Evolutionary conservation across 2,888 invertebrate species (phyloP).

Genomic region (Drosophila conformis): DNA sequence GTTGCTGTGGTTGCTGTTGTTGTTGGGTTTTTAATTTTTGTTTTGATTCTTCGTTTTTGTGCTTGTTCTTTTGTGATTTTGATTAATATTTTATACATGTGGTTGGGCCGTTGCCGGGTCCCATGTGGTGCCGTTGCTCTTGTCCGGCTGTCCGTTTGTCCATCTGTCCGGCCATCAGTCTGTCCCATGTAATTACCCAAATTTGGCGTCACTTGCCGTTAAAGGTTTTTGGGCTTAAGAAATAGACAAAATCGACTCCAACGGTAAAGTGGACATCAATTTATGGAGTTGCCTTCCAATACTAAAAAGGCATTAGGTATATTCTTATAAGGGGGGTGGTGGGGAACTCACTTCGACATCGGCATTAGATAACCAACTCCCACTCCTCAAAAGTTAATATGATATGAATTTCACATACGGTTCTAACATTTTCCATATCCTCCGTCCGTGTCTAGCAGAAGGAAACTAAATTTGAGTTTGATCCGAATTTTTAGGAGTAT

Average conservation of each 20-base stretch:
- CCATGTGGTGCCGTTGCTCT: constrained; percentile 50
- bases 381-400: background rate
- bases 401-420: no score
- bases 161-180: constrained; percentile 14
- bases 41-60: constrained; percentile 61
- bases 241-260: constrained; percentile 48
- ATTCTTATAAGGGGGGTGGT: background rate
- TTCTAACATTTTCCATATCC: no score
- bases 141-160: constrained; percentile 10
- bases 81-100: constrained; percentile 76
- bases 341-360: background rate
- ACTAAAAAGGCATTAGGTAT: constrained; percentile 32
- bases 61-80: constrained; percentile 67
- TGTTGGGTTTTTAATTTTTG: constrained; percentile 62
- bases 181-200: constrained; percentile 72
- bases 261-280: constrained; percentile 61
- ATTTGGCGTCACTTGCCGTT: constrained; percentile 78
- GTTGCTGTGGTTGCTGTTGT: constrained; percentile 21
- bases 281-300: constrained; percentile 52
- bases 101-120: constrained; percentile 25
- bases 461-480: no score
- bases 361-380: background rate
- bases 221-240: constrained; percentile 51
- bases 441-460: no score
- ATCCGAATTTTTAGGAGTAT: no score